Conservation (phyloP, 2,888 invertebrate genomes). For the Steinernema carpocapsae region DNA sequence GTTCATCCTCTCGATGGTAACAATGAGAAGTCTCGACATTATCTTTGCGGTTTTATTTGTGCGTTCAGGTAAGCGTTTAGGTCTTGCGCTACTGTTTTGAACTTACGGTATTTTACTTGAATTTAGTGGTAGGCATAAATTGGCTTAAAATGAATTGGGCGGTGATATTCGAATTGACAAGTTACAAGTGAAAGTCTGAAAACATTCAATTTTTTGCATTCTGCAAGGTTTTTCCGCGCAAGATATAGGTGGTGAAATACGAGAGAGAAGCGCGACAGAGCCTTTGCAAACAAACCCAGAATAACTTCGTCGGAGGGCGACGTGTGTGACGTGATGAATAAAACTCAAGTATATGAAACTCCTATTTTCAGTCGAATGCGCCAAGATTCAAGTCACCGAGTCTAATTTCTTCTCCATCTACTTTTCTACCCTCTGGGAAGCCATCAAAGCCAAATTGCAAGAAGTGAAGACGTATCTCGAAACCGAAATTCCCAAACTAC, state of each 20-base stretch:
- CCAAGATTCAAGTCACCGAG: background rate
- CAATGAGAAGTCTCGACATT: slow-evolving; percentile 8
- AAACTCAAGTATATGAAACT: no score
- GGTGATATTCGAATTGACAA: no score
- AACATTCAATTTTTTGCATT: no score
- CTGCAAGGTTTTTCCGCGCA: no score
- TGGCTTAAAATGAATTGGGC: no score
- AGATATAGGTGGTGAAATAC: no score
- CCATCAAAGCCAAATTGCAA: background rate
- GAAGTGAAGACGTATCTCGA: slow-evolving; percentile 13
- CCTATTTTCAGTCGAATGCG: background rate
- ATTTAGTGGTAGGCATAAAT: no score
- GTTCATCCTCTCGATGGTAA: background rate
- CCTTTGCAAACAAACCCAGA: no score
- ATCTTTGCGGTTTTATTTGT: slow-evolving; percentile 9
- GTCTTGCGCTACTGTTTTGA: background rate
- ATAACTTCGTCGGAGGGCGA: no score
- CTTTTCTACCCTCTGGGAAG: slow-evolving; percentile 1
- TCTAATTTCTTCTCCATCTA: slow-evolving; percentile 19
- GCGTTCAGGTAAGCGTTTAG: background rate
- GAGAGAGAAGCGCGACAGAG: no score
- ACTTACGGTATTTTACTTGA: background rate
- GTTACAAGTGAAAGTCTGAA: no score
- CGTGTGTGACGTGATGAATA: no score
- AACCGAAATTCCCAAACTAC: background rate